phyloP scores from a whole-genome alignment of 1,140 invertebrate genomes.

The Antheraea mylitta region DNA sequence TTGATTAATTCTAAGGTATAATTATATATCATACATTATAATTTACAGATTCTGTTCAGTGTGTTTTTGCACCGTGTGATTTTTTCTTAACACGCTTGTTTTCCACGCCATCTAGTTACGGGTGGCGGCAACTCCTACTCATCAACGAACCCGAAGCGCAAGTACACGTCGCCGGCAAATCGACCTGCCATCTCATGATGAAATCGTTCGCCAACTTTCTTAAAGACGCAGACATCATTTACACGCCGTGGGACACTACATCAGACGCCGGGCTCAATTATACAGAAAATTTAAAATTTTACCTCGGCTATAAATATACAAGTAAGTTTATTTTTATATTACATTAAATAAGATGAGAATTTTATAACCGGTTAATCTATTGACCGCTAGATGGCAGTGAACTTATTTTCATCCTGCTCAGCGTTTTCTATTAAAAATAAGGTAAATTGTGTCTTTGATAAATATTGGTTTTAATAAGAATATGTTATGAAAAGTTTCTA shows the following conservation, averaged over 20 bases:
- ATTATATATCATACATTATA: too few relatives aligned
- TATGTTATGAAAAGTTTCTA: too few relatives aligned
- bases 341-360: background rate
- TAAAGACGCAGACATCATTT: conserved; percentile 77
- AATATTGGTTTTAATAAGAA: too few relatives aligned
- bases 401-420: background rate
- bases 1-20: too few relatives aligned
- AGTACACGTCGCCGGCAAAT: conserved; percentile 81
- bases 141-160: conserved; percentile 86
- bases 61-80: conserved; percentile 29
- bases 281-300: conserved; percentile 69
- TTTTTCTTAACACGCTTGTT: conserved; percentile 46
- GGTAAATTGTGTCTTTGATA: too few relatives aligned
- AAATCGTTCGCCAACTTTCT: conserved; percentile 83
- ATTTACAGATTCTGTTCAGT: background rate
- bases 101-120: conserved; percentile 79
- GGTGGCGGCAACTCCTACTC: conserved; percentile 85
- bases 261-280: conserved; percentile 80
- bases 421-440: background rate
- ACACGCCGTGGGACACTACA: conserved; percentile 77
- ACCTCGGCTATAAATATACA: conserved; percentile 74
- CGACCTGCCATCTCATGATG: conserved; percentile 85
- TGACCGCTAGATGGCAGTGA: conserved; percentile 15
- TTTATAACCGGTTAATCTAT: conserved; percentile 5
- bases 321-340: conserved; percentile 73